Conservation (phyloP, 2,888 invertebrate species). For the Leptogaster cylindrica region DNA sequence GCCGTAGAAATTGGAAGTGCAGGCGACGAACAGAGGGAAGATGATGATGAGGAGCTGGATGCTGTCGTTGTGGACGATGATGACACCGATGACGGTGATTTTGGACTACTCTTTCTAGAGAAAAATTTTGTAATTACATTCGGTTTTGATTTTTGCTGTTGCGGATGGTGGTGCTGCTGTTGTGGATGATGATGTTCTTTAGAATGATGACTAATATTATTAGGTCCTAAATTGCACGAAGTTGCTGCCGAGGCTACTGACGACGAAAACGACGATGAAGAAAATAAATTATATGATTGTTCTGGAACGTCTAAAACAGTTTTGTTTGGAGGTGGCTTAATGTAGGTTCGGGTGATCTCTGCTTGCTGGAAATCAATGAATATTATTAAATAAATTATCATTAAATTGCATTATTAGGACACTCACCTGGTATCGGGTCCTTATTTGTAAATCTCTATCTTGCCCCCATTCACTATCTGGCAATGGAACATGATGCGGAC, state of each 20-base stretch:
- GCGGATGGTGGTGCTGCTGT: conserved; percentile 46
- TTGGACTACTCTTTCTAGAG: conserved; percentile 61
- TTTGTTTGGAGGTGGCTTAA: conserved; percentile 72
- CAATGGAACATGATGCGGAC: conserved; percentile 71
- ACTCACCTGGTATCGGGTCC: conserved; percentile 69
- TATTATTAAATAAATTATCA: neutral
- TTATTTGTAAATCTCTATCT: conserved; percentile 68
- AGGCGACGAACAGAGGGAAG: conserved; percentile 49
- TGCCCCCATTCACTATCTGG: conserved; percentile 72
- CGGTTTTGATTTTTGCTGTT: conserved; percentile 58
- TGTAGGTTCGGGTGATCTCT: conserved; percentile 71
- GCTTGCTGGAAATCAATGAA: conserved; percentile 65
- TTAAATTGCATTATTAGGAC: neutral
- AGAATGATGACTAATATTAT: conserved; percentile 48
- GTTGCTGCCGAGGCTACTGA: conserved; percentile 43
- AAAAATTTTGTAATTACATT: conserved; percentile 62
- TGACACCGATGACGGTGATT: conserved; percentile 54
- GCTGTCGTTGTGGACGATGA: conserved; percentile 53
- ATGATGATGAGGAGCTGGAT: conserved; percentile 53
- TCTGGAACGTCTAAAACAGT: conserved; percentile 73
- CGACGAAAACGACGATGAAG: conserved; percentile 47
- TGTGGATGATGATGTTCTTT: conserved; percentile 48
- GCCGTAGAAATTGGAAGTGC: conserved; percentile 58
- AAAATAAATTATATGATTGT: conserved; percentile 54
- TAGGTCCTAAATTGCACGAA: conserved; percentile 51